These are phyloP conservation scores for Todus mexicanus DNA, from an alignment of 2,797 vertebrate species.

Conservation along the genomic window DNA sequence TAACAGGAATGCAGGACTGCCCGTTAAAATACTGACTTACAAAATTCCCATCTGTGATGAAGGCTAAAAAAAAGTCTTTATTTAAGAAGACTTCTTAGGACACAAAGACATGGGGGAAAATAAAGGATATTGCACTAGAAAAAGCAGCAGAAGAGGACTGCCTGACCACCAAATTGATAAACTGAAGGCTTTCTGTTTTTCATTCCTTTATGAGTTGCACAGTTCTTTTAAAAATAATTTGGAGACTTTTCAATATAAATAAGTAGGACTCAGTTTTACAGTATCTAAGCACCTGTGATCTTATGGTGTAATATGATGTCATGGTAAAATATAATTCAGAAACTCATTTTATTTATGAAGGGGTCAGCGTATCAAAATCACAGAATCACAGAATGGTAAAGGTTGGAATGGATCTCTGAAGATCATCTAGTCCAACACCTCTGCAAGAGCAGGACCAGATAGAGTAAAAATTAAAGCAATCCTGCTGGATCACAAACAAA, in stretches of 20 bases:
- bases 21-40: background rate
- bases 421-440: too few species aligned
- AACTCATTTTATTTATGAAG: background rate
- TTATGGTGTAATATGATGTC: accelerated
- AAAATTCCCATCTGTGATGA: background rate
- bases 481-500: background rate
- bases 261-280: background rate
- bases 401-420: too few species aligned
- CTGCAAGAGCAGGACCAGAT: too few species aligned
- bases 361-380: background rate
- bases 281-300: background rate
- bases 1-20: background rate
- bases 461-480: background rate
- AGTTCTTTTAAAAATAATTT: background rate
- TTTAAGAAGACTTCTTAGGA: background rate
- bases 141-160: background rate
- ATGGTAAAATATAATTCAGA: background rate
- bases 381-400: too few species aligned
- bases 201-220: background rate
- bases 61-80: background rate
- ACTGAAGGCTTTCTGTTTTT: background rate
- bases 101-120: background rate
- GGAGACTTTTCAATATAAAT: background rate
- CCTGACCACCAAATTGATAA: background rate
- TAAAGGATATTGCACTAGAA: background rate